Evolutionary conservation across 2,113 vertebrate species (phyloP), one percentile per base, ranked within the genome.

Genomic region (Riparia riparia): DNA sequence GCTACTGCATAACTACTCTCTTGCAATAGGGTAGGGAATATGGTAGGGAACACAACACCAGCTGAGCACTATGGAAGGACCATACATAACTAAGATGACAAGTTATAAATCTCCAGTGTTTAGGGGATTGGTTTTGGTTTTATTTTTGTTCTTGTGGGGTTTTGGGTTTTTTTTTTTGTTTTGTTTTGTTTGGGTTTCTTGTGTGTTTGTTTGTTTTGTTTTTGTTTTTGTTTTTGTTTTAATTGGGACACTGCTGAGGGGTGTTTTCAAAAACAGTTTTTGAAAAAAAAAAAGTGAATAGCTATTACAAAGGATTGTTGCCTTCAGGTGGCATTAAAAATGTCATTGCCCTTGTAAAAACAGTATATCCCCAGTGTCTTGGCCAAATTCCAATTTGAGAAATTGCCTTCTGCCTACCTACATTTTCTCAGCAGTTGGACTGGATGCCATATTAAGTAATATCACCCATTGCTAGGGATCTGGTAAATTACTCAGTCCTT

Each of bases 401-500:
- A 86, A 83, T 81, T 94, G 39, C 50, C 65, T 95, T 91, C 70
- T 96, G 72, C 65, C 61, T 91, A 85, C 51, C 61, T 91, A 85
- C 76, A 93, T 94, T 83, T 94, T 88, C 86, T 64, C 70, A 93
- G 82, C 64, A 66, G 51, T 70, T 95, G 68, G 82, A 97, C 85
- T 72, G 32, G 58, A n/a, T 82, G 83, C 80, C 21, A 56, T 53
- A 71, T 53, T 76, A 91, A 92, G 44, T 12, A 64, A 21, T 68
- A 70, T 53, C 66, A 89, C 61, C 18, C 53, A 49, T 39, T 88
- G 28, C 34, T 79, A 89, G 17, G 53, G 28, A 63, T 77, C 42
- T 60, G 19, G 76, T 82, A 89, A 95, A 84, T 65, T 76, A 60
- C 6, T 49, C 7, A 2, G 1, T 45, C 14, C 14, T 71, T 86